Base-by-base conservation (phyloP, 1,140 invertebrate genomes). In the Listronotus oregonensis region DNA sequence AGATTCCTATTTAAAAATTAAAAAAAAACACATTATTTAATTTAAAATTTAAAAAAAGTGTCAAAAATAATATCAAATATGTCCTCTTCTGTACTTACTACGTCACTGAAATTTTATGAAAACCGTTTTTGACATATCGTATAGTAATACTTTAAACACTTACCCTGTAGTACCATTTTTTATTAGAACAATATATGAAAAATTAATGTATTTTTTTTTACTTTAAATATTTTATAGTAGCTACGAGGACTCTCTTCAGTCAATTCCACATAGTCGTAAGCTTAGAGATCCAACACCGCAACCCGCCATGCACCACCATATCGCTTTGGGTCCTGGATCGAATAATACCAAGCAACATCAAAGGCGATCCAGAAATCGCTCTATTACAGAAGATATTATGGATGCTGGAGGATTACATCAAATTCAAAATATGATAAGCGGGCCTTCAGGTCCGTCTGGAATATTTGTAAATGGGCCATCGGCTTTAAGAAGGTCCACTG, bases 221-320 rank as follows among this genome's bases (percentile, higher is more conserved):
- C 21, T 27, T 27, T 5, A 27, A 1, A 3, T 27, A 27, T 27
- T 27, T 27, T 27, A 27, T 40, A 65, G 47, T 46, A 73, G 71
- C 52, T 73, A 73, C 43, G 71, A 73, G 34, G 71, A 73, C 37
- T 73, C 71, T 1, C 39, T 73, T 0, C 71, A 73, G 52, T 73
- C 71, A 37, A 49, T 70, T 7, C 64, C 69, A 3, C 67, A 67
- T 14, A 61, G 63, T 11, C 57, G 69, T 10, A 66, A 59, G 49
- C 40, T 60, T 6, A 42, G 66, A 39, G 56, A 62, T 54, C 42
- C 56, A 9, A 64, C 54, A 34, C 55, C 34, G 11, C 34, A 37
- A 12, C 34, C 64, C 11, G 47, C 63, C 11, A 66, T 66, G 64
- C 64, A 66, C 43, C 64, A 66, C 18, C 57, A 66, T 43, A 59